Evolutionary conservation across 1,140 invertebrate species (phyloP).

Genomic region (Mamestra configurata): DNA sequence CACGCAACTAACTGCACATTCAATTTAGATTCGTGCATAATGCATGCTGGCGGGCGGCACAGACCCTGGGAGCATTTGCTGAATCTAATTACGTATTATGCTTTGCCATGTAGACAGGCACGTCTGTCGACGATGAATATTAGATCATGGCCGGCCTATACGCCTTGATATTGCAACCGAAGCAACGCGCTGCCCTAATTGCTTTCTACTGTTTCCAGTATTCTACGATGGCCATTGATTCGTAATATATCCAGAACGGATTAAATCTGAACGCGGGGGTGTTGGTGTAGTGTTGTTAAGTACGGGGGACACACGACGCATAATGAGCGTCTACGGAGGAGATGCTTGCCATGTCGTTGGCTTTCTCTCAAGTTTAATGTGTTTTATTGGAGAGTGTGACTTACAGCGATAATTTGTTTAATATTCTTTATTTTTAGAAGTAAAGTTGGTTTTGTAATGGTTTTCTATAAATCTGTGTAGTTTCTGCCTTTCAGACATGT

Average conservation of each 20-base stretch:
- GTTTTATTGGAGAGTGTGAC: constrained; percentile 35
- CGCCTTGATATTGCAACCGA: constrained; percentile 76
- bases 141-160: constrained; percentile 80
- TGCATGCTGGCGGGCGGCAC: constrained; percentile 74
- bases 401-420: too few relatives aligned
- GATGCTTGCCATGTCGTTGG: constrained; percentile 17
- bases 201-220: constrained; percentile 59
- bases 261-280: constrained; percentile 53
- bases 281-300: constrained; percentile 53
- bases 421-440: too few relatives aligned
- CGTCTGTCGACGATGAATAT: constrained; percentile 84
- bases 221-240: constrained; percentile 31
- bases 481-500: too few relatives aligned
- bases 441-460: too few relatives aligned
- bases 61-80: constrained; percentile 78
- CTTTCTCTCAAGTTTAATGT: constrained; percentile 35
- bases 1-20: constrained; percentile 84
- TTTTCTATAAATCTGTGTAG: too few relatives aligned
- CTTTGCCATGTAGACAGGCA: constrained; percentile 82
- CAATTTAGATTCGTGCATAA: constrained; percentile 86
- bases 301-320: constrained; percentile 55
- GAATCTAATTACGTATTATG: constrained; percentile 86
- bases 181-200: constrained; percentile 65
- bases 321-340: constrained; percentile 49
- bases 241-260: neutral